Evolutionary conservation across 2,797 vertebrate genomes (phyloP), one percentile per base, ranked within the genome.

Genomic region (Sparidentex hasta): DNA sequence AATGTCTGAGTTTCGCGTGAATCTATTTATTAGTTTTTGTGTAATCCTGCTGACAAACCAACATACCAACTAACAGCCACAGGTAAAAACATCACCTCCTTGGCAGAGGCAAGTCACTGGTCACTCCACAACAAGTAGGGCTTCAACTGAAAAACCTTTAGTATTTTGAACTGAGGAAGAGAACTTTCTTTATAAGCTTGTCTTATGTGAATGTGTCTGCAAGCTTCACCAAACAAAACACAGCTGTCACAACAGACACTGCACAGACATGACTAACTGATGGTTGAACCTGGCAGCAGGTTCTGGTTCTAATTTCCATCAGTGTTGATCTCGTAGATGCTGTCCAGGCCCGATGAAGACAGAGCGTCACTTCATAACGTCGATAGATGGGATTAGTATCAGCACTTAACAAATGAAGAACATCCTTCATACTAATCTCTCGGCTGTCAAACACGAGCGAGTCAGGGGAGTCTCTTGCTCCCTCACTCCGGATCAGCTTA

Each of bases 321-420:
- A 74, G 63, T 65, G 86, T 75, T 81, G 79, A 88, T 90, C 79
- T 84, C 52, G 17, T 58, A 76, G 86, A 85, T 17, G 55, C 47
- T 65, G 79, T 77, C 78, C 81, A 67, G 84, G 57, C 65, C 65
- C 56, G 43, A 87, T 81, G 71, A 85, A 90, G 87, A 91, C 88
- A 76, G 71, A 84, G 72, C 71, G 81, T 92, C 89, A 85, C 86
- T 90, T 88, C 80, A 91, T 89, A 90, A 92, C 71, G 43, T 75
- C 74, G 76, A 87, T 71, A 77, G 81, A 91, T 85, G 81, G 83
- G 88, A 91, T 94, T 88, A 90, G 82, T 71, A 90, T 90, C 87
- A 90, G 91, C 88, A 88, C 87, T 93, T 92, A 92, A 90, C 89
- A 90, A 91, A 94, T 90, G 90, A 94, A 86, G 87, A 91, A 88